Base-by-base conservation (phyloP, 92 coral and sea anemone species). In the Phenganax subtilis region DNA sequence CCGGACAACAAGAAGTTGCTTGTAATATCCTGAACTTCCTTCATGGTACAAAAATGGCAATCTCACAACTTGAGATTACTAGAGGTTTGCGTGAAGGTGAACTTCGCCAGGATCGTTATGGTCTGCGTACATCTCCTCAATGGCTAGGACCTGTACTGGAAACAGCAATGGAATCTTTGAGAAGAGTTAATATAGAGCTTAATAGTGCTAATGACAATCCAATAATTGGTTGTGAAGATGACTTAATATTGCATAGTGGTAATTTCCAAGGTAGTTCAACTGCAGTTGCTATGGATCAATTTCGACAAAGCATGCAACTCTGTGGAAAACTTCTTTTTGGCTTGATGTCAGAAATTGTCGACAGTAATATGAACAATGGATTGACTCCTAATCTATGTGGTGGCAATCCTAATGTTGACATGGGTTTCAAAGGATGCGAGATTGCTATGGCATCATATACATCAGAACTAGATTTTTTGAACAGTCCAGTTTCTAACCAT, bases 301-400 rank as follows among this genome's bases (percentile, higher is more conserved):
- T 82, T 54, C 84, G 87, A 53, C 87, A 85, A 57, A 82, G 84
- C 7, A 64, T 85, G 80, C 87, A 85, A 65, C 81, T 85, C 67
- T 85, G 87, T 29, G 87, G 87, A 55, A 85, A 78, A 58, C 63
- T 85, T 58, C 83, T 84, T 27, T 84, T 67, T 71, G 87, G 84
- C 31, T 81, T 76, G 80, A 76, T 84, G 72, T 84, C 87, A 30
- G 87, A 84, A 68, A 84, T 70, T 28, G 75, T 84, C 27, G 81
- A 84, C 70, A 68, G 75, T 64, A 72, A 51, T 27, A 54, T 84
- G 53, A 84, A 84, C 68, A 57, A 77, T 57, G 84, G 87, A 57
- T 84, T 84, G 64, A 80, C 87, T 77, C 87, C 84, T 53, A 84
- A 84, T 51, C 27, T 84, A 64, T 53, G 87, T 54, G 87, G 87